Percentiles rank a stretch among this genome's conserved stretches.
Evolutionary conservation across 1,140 invertebrate species (phyloP).

Genomic region (Rhynchophorus ferrugineus): DNA sequence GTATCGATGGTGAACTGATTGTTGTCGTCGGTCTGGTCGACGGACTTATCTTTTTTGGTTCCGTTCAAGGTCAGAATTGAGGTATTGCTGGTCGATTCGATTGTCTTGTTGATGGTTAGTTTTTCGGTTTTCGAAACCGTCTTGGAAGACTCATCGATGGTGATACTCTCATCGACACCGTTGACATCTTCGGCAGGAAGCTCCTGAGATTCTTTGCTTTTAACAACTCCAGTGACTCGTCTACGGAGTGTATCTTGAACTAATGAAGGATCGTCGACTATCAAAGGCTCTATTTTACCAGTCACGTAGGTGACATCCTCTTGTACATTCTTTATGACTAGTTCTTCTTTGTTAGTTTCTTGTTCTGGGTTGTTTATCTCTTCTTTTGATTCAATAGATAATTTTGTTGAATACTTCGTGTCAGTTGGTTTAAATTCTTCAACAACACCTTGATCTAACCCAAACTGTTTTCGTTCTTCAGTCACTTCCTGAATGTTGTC

Average conservation of each 20-base stretch:
- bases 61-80: no score
- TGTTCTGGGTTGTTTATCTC: not conserved
- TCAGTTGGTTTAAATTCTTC: not conserved
- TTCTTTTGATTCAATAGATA: not conserved
- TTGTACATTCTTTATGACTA: no score
- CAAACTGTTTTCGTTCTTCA: not conserved
- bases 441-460: no score
- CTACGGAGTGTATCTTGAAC: no score
- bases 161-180: not conserved
- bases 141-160: conserved; percentile 3
- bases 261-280: no score
- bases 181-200: not conserved
- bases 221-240: no score
- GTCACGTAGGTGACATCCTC: not conserved
- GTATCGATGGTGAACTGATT: not conserved
- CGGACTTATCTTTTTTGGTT: no score
- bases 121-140: conserved; percentile 4
- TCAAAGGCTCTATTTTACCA: no score
- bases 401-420: not conserved
- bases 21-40: not conserved
- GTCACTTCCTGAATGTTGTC: not conserved
- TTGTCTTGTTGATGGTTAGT: conserved; percentile 1
- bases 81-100: no score
- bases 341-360: no score
- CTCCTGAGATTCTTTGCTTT: no score